Evolutionary conservation across 2,113 vertebrate genomes (phyloP).

Genomic region (Phylloscopus whistleri): DNA sequence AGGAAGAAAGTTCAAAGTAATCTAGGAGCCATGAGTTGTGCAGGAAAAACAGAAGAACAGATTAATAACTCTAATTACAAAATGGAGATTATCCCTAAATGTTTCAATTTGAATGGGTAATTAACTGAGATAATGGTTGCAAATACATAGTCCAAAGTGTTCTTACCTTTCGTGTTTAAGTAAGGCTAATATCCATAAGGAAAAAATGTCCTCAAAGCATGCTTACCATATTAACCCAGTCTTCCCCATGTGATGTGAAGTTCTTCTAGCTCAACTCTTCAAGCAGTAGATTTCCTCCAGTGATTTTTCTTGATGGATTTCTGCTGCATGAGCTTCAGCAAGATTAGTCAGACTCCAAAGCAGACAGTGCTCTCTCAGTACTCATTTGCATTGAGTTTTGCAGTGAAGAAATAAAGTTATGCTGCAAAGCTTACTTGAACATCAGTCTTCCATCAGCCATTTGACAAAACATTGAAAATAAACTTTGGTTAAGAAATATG

Average conservation of each 20-base stretch:
- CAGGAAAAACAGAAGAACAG: not conserved
- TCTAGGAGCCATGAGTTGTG: not conserved
- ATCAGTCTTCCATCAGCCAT: not conserved
- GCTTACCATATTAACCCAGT: not conserved
- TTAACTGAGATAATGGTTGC: conserved; percentile 23
- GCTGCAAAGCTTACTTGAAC: not conserved
- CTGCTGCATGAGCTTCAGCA: not conserved
- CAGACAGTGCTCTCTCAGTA: not conserved
- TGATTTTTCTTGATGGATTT: not conserved
- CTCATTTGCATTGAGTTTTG: not conserved
- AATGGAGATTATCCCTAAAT: not conserved
- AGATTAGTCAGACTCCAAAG: not conserved
- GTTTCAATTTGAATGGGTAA: not conserved
- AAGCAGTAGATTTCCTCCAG: not conserved
- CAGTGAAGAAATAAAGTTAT: not conserved
- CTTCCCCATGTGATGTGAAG: not conserved
- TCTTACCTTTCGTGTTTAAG: not conserved
- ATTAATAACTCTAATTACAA: not conserved
- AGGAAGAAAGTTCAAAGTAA: not conserved
- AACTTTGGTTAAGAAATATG: not conserved
- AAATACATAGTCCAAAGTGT: not conserved
- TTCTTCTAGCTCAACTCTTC: not conserved
- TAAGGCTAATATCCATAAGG: not conserved
- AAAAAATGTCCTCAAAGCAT: not conserved
- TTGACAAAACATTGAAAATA: not conserved